Evolutionary conservation across 2,113 vertebrate genomes (phyloP).

Genomic region (Menura novaehollandiae): DNA sequence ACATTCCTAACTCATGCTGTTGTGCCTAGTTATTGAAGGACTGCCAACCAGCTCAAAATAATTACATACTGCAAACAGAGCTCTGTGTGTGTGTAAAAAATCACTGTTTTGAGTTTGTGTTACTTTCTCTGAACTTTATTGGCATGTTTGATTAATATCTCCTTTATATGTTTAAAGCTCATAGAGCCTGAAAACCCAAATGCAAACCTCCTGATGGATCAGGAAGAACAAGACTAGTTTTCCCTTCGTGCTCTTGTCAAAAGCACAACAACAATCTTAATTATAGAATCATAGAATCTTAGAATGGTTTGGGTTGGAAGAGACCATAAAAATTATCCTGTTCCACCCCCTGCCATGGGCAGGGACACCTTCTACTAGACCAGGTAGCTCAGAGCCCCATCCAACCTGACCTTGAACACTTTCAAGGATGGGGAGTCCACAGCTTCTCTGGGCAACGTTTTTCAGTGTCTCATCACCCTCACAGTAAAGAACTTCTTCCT

Average conservation of each 20-base stretch:
- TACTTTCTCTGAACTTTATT: not conserved
- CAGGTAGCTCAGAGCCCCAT: not conserved
- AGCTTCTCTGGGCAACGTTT: not conserved
- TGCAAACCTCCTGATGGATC: not conserved
- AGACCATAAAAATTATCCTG: not conserved
- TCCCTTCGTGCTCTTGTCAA: not conserved
- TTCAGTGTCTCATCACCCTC: not conserved
- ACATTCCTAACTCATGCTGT: slow-evolving; percentile 3
- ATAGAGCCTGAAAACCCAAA: not conserved
- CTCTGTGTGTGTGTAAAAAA: not conserved
- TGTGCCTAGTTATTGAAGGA: not conserved
- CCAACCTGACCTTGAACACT: not conserved
- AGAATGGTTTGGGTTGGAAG: not conserved
- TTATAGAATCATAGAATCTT: not conserved
- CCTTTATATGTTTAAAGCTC: not conserved
- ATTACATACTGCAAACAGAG: slow-evolving; percentile 2
- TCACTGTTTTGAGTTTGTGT: not conserved
- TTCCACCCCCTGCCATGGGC: not conserved
- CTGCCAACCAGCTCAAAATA: slow-evolving; percentile 1
- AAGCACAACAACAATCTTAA: not conserved
- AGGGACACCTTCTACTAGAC: not conserved
- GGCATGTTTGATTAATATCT: slow-evolving; percentile 1
- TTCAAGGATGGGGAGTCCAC: not conserved
- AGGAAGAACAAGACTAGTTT: not conserved
- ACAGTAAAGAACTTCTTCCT: not conserved